Base-by-base conservation (phyloP, 2,888 invertebrate species). In the Xylocampa areola region DNA sequence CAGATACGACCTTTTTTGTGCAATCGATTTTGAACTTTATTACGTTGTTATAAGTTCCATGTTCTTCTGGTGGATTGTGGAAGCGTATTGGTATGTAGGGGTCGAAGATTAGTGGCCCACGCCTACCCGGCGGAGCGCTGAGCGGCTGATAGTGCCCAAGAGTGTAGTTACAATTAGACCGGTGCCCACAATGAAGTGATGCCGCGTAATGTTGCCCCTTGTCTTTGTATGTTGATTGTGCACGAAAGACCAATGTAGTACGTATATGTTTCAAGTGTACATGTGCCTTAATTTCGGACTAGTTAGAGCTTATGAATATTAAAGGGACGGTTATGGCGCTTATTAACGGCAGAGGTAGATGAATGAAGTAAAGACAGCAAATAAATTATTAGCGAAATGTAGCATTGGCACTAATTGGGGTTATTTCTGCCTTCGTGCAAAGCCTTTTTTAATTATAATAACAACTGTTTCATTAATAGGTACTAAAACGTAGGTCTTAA, bases 151-250 rank as follows among this genome's bases (percentile, higher is more conserved):
- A 88, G 90, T 77, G 87, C 94, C 94, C 94, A 84, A 82, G 94
- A 92, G 94, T 92, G 92, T 94, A 93, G 89, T 94, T 94, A 94
- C 94, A 94, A 94, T 94, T 94, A 94, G 94, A 92, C 84, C 87
- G 89, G 90, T 90, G 89, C 91, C 94, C 93, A 90, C 94, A 94
- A 94, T 92, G 93, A 93, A 94, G 93, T 94, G 94, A 93, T 89
- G 91, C 87, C 78, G 86, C 87, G 91, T 94, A 93, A 94, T 94
- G 89, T 87, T 84, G 86, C 88, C 87, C 84, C 88, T 88, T 90
- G 92, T 92, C 92, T 93, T 92, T 92, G 90, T 92, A 91, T 92
- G 94, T 92, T 94, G 93, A 93, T 93, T 92, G 92, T 85, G 87
- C 84, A 78, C 79, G 87, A 87, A 87, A 86, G 84, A 89, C 87